Conservation (phyloP, 1,140 invertebrate species). For the Protaetia brevitarsis region DNA sequence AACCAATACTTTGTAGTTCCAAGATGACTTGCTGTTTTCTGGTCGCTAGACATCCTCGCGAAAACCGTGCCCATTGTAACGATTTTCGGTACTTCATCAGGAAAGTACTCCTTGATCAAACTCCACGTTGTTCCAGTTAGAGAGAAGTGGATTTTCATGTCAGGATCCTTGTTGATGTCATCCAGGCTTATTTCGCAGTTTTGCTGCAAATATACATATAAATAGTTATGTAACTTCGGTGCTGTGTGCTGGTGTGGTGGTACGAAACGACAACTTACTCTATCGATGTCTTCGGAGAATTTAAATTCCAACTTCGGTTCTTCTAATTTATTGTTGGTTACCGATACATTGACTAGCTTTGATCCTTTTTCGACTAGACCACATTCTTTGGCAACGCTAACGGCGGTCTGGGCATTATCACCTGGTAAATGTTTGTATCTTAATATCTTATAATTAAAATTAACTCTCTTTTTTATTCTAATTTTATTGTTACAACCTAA, state of each 20-base stretch:
- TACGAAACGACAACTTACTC: too few relatives aligned
- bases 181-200: background rate
- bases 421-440: background rate
- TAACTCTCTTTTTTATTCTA: too few relatives aligned
- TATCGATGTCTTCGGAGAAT: background rate
- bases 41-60: constrained; percentile 95
- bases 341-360: constrained; percentile 30
- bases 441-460: background rate
- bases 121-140: constrained; percentile 77
- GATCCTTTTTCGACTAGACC: constrained; percentile 70
- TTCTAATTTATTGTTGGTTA: background rate
- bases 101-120: constrained; percentile 70
- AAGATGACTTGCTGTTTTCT: constrained; percentile 93
- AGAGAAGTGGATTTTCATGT: constrained; percentile 54
- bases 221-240: too few relatives aligned
- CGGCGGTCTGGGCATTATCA: constrained; percentile 95
- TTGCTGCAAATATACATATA: too few relatives aligned
- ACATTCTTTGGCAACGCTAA: constrained; percentile 95
- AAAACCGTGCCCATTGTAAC: constrained; percentile 85
- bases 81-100: constrained; percentile 68
- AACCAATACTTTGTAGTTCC: constrained; percentile 77
- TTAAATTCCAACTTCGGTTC: background rate
- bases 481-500: too few relatives aligned
- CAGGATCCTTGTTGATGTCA: background rate
- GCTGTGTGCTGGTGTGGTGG: too few relatives aligned